These are phyloP conservation scores for Oasisia sp. DNA, from an alignment of 2,888 invertebrate species.

Conservation along the genomic window DNA sequence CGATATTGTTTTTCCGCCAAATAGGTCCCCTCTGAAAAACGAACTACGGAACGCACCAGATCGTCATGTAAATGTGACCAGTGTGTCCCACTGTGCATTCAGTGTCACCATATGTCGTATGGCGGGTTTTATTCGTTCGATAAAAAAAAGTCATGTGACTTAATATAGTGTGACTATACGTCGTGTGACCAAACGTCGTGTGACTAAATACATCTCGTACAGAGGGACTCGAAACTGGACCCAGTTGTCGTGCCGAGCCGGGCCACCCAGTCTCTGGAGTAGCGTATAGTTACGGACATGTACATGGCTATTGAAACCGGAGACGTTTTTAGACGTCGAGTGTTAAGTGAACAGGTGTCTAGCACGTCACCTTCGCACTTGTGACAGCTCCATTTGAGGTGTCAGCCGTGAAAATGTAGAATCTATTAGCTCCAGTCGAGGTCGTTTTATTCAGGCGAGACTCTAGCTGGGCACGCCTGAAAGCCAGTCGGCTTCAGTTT, in stretches of 20 bases:
- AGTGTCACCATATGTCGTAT: no score
- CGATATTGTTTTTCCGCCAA: no score
- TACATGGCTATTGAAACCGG: neutral
- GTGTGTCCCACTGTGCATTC: no score
- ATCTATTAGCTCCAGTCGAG: conserved; percentile 4
- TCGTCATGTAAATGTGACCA: no score
- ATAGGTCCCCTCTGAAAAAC: no score
- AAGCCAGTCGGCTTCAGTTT: neutral
- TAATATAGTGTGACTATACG: no score
- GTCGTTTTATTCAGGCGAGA: neutral
- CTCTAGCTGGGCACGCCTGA: neutral
- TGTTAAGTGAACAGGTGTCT: conserved; percentile 13
- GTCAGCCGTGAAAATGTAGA: neutral
- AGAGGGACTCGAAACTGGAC: neutral
- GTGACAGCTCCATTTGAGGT: conserved; percentile 3
- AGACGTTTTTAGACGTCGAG: conserved; percentile 13
- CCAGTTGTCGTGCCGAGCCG: neutral
- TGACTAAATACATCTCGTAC: no score
- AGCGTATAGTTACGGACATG: neutral
- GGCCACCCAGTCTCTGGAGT: neutral
- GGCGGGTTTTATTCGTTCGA: no score
- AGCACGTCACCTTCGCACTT: neutral
- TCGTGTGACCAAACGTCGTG: no score
- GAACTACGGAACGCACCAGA: no score
- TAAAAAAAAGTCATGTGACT: no score